Conservation (phyloP, 2,888 invertebrate genomes). For the Phyllotreta striolata region DNA sequence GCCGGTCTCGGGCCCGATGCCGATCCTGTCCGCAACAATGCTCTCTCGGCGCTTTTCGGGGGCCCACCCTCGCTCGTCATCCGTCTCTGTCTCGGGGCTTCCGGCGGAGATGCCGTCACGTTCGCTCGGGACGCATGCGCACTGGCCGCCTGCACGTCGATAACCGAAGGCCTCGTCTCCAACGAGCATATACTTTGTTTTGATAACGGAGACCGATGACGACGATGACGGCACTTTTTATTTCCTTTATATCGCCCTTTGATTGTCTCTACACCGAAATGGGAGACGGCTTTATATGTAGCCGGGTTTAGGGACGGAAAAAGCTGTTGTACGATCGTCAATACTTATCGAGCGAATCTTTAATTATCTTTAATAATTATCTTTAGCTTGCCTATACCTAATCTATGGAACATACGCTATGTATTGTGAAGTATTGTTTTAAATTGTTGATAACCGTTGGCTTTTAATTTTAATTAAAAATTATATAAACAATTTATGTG, state of each 20-base stretch:
- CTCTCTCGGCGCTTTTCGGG: conserved; percentile 11
- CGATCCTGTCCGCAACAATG: background rate
- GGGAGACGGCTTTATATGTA: conserved; percentile 16
- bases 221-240: conserved; percentile 23
- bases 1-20: too few species aligned
- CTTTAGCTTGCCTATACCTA: too few species aligned
- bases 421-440: too few species aligned
- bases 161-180: conserved; percentile 16
- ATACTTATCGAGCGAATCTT: too few species aligned
- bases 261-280: conserved; percentile 11
- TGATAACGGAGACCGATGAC: conserved; percentile 29
- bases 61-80: conserved; percentile 18
- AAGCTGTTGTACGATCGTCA: too few species aligned
- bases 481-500: too few species aligned
- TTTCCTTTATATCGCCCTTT: conserved; percentile 15
- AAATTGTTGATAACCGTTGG: too few species aligned
- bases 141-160: conserved; percentile 26
- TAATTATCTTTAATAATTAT: too few species aligned
- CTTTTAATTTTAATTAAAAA: too few species aligned
- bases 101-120: conserved; percentile 29
- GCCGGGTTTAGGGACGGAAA: background rate
- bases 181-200: conserved; percentile 19
- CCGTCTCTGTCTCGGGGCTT: conserved; percentile 26
- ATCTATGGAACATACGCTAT: too few species aligned
- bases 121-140: conserved; percentile 29